These are phyloP conservation scores for Chorisops tibialis DNA, from an alignment of 2,888 invertebrate species.

Conservation along the genomic window DNA sequence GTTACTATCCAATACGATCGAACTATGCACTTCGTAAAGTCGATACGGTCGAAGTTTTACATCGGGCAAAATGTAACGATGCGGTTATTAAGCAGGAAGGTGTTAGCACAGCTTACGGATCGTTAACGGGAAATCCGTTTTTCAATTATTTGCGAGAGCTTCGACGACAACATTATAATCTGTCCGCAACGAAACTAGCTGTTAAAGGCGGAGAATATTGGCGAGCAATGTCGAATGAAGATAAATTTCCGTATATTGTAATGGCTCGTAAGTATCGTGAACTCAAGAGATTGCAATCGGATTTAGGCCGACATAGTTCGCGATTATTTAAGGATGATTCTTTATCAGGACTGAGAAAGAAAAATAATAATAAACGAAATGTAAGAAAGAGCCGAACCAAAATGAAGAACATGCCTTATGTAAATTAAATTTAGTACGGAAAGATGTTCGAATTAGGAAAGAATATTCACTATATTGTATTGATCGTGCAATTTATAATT, in stretches of 20 bases:
- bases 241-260: constrained; percentile 25
- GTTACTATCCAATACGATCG: too few relatives aligned
- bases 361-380: too few relatives aligned
- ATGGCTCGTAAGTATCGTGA: constrained; percentile 15
- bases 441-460: too few relatives aligned
- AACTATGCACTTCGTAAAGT: not conserved
- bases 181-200: not conserved
- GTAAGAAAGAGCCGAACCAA: too few relatives aligned
- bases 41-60: constrained; percentile 1
- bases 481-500: too few relatives aligned
- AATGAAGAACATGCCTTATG: too few relatives aligned
- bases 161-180: not conserved
- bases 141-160: constrained; percentile 25
- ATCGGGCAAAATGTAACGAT: not conserved
- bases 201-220: constrained; percentile 22
- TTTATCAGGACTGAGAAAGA: too few relatives aligned
- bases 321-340: too few relatives aligned
- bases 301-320: too few relatives aligned
- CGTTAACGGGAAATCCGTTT: constrained; percentile 22
- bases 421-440: too few relatives aligned
- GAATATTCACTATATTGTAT: too few relatives aligned
- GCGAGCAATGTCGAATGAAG: constrained; percentile 25
- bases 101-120: not conserved
- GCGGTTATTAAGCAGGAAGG: not conserved
- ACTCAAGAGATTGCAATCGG: constrained; percentile 10